Evolutionary conservation across 1,140 invertebrate genomes (phyloP).

Genomic region (Heliconius himera): DNA sequence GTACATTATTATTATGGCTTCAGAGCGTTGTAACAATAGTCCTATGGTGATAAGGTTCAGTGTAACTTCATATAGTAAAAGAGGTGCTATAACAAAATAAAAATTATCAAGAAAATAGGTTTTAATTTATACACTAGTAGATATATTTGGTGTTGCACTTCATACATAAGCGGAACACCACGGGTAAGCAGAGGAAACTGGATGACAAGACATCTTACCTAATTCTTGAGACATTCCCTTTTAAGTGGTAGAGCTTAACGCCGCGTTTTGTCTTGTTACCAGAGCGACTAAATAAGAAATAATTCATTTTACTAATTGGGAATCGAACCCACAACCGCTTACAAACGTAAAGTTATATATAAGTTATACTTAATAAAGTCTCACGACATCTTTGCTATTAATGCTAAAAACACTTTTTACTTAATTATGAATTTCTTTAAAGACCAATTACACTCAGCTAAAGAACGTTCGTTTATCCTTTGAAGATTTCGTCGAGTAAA

Average conservation of each 20-base stretch:
- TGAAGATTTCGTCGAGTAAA: background rate
- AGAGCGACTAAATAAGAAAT: background rate
- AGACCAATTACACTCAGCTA: background rate
- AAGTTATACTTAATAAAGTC: background rate
- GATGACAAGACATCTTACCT: background rate
- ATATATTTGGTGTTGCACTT: too few relatives aligned
- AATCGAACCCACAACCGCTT: background rate
- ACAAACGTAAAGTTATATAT: background rate
- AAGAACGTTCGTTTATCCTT: background rate
- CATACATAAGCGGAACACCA: too few relatives aligned
- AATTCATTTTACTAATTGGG: background rate
- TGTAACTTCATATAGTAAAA: too few relatives aligned
- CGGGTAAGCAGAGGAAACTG: background rate
- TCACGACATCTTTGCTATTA: background rate
- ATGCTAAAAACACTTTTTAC: conserved; percentile 1
- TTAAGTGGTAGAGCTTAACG: background rate
- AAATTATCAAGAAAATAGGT: too few relatives aligned
- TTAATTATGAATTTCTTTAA: conserved; percentile 6
- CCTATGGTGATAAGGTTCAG: too few relatives aligned
- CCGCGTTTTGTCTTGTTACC: background rate
- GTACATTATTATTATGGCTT: too few relatives aligned
- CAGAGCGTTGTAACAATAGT: too few relatives aligned
- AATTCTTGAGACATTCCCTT: background rate
- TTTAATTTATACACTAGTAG: too few relatives aligned
- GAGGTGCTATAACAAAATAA: too few relatives aligned